These are phyloP conservation scores for Macrophya annulata DNA, from an alignment of 2,888 invertebrate species.

Conservation along the genomic window DNA sequence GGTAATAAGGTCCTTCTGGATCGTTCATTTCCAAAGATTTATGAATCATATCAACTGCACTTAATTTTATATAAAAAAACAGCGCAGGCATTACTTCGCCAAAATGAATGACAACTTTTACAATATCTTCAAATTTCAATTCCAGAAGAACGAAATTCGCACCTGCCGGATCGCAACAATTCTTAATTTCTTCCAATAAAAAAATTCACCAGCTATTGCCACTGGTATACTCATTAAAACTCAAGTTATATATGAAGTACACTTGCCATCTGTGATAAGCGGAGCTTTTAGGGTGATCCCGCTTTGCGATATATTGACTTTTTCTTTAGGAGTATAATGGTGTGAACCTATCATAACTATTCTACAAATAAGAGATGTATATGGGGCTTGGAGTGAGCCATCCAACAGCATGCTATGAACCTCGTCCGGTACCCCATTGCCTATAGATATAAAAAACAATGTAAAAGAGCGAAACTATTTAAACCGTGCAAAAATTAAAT, in stretches of 20 bases:
- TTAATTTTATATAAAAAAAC: slow-evolving; percentile 87
- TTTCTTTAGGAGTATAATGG: slow-evolving; percentile 87
- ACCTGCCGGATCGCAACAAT: background rate
- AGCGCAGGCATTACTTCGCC: slow-evolving; percentile 87
- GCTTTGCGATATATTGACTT: slow-evolving; percentile 81
- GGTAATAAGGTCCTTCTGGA: slow-evolving; percentile 73
- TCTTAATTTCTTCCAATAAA: background rate
- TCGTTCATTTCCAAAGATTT: slow-evolving; percentile 85
- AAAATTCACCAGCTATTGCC: background rate
- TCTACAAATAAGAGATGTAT: slow-evolving; percentile 84
- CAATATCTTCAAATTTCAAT: slow-evolving; percentile 85
- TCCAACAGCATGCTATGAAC: slow-evolving; percentile 81
- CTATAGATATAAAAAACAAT: slow-evolving; percentile 75
- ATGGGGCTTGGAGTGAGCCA: slow-evolving; percentile 77
- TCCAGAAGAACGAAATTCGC: slow-evolving; percentile 80
- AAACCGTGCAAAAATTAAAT: too few species aligned
- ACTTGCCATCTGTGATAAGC: slow-evolving; percentile 65
- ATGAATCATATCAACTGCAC: slow-evolving; percentile 85
- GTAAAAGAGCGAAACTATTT: too few species aligned
- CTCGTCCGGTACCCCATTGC: slow-evolving; percentile 76
- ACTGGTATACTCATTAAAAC: slow-evolving; percentile 15
- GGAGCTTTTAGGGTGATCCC: slow-evolving; percentile 74
- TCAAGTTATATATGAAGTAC: background rate
- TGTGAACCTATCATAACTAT: slow-evolving; percentile 90
- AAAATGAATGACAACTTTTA: slow-evolving; percentile 87